Evolutionary conservation across 2,797 vertebrate genomes (phyloP).

Genomic region (Pygocentrus nattereri): DNA sequence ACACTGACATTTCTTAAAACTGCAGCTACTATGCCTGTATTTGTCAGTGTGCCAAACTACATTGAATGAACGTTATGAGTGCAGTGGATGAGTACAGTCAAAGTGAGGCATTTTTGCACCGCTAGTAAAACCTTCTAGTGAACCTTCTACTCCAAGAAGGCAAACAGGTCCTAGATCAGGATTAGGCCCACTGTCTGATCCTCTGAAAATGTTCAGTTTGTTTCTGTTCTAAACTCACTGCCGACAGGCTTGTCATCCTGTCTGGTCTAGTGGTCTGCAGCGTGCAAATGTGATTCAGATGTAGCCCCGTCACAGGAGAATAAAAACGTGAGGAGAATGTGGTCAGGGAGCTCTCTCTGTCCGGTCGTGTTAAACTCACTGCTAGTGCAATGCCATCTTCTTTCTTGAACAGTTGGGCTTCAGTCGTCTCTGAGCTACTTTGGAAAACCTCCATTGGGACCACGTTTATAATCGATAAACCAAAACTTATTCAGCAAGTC

Average conservation of each 20-base stretch:
- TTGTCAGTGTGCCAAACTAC: no score
- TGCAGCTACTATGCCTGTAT: no score
- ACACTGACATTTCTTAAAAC: no score
- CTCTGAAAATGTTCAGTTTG: background rate
- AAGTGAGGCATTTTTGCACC: no score
- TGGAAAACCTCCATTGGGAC: no score
- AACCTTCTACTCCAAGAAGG: background rate
- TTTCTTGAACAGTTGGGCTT: background rate
- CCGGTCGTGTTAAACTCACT: background rate
- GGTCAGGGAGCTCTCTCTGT: slow-evolving; percentile 4
- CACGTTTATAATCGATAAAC: no score
- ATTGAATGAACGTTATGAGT: no score
- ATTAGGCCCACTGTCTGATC: background rate
- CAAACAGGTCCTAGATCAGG: background rate
- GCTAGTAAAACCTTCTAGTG: no score
- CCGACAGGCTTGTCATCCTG: background rate
- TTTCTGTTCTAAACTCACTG: background rate
- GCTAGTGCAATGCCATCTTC: background rate
- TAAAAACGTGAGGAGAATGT: background rate
- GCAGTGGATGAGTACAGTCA: no score
- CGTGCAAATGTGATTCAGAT: slow-evolving; percentile 11
- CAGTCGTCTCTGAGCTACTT: background rate
- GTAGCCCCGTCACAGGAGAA: background rate
- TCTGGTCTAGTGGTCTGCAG: background rate
- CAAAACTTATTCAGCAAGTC: no score